phyloP scores from a whole-genome alignment of 1,140 invertebrate genomes.

The Pissodes strobi region DNA sequence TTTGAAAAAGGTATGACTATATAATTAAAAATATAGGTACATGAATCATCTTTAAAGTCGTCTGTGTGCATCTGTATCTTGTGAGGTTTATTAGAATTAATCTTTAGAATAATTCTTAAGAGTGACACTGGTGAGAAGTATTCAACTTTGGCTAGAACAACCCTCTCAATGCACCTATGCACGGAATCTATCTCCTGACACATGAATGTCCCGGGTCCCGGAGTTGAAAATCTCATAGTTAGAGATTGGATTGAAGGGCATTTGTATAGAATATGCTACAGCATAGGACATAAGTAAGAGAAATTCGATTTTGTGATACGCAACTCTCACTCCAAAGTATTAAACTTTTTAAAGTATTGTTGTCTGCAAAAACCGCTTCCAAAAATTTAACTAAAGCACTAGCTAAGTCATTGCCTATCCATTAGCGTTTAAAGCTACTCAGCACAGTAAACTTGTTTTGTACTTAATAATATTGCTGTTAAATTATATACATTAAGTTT shows the following conservation, averaged over 20 bases:
- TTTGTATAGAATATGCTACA: constrained; percentile 32
- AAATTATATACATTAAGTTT: too few relatives aligned
- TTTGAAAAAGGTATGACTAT: constrained; percentile 26
- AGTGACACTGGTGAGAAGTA: constrained; percentile 41
- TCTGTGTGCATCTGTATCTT: constrained; percentile 26
- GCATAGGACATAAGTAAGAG: constrained; percentile 40
- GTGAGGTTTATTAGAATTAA: constrained; percentile 25
- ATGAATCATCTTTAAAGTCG: constrained; percentile 30
- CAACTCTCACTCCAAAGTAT: constrained; percentile 45
- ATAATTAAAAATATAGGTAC: constrained; percentile 24
- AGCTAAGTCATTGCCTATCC: constrained; percentile 44
- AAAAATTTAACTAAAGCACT: constrained; percentile 43
- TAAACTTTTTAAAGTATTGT: constrained; percentile 23
- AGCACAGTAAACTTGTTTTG: constrained; percentile 8
- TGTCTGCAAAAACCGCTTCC: constrained; percentile 24
- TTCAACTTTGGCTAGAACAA: constrained; percentile 35
- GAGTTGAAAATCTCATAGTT: constrained; percentile 45
- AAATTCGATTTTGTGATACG: constrained; percentile 47
- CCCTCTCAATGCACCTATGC: constrained; percentile 44
- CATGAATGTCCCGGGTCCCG: constrained; percentile 42
- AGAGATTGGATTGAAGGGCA: constrained; percentile 33
- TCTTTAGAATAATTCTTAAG: constrained; percentile 23
- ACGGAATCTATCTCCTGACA: constrained; percentile 44
- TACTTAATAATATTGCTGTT: constrained; percentile 1
- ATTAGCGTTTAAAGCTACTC: too few relatives aligned